Conservation (phyloP, 2,888 invertebrate genomes). For the Ceramica pisi region DNA sequence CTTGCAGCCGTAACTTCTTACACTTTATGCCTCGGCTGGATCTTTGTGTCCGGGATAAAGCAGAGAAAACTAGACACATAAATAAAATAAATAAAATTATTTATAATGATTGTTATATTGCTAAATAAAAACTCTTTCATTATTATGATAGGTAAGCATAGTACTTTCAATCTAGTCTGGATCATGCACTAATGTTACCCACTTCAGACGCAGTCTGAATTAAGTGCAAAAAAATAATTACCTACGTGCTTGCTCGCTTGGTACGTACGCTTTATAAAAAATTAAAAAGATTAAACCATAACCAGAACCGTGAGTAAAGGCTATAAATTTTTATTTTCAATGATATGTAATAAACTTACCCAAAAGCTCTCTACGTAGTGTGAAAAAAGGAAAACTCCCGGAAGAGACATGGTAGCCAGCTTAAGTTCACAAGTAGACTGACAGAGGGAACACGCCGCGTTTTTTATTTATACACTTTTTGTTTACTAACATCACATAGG, state of each 20-base stretch:
- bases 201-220: conserved; percentile 57
- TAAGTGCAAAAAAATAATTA: conserved; percentile 64
- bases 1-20: conserved; percentile 75
- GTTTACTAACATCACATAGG: conserved; percentile 89
- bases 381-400: conserved; percentile 86
- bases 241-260: conserved; percentile 49
- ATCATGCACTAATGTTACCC: conserved; percentile 41
- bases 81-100: conserved; percentile 56
- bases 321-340: conserved; percentile 30
- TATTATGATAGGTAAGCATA: conserved; percentile 43
- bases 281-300: conserved; percentile 40
- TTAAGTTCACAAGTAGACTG: conserved; percentile 82
- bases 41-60: conserved; percentile 70
- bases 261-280: conserved; percentile 54
- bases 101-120: conserved; percentile 28
- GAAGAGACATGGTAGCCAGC: conserved; percentile 84
- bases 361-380: conserved; percentile 88
- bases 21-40: conserved; percentile 73
- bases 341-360: conserved; percentile 78
- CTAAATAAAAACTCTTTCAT: conserved; percentile 39
- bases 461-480: conserved; percentile 88
- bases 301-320: conserved; percentile 18
- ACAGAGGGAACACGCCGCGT: conserved; percentile 75
- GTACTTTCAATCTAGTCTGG: conserved; percentile 45
- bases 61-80: conserved; percentile 51